A percentile compares a stretch with the other conserved stretches of the same genome.
Conservation (phyloP, 1,140 invertebrate genomes). For the Drosophila pseudoobscura region DNA sequence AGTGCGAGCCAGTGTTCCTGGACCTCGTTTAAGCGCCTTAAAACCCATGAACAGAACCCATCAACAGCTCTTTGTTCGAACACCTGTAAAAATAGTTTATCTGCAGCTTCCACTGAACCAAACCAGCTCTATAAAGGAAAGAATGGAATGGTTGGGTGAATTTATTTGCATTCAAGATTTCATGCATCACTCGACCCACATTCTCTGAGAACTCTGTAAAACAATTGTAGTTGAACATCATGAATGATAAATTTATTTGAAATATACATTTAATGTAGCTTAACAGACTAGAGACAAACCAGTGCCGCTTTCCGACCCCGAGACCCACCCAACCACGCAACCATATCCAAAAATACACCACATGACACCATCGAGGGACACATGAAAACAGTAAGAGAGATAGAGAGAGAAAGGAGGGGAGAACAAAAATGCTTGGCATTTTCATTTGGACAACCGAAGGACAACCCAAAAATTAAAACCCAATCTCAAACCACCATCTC, state of each 20-base stretch:
- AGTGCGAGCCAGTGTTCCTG: no score
- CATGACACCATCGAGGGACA: background rate
- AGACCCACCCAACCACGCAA: slow-evolving; percentile 44
- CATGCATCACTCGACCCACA: no score
- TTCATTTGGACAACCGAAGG: slow-evolving; percentile 44
- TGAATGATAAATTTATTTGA: slow-evolving; percentile 40
- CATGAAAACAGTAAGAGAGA: background rate
- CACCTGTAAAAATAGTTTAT: no score
- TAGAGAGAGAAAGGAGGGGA: background rate
- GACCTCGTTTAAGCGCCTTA: no score
- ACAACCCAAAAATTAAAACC: slow-evolving; percentile 3
- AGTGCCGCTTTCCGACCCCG: slow-evolving; percentile 70
- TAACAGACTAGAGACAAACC: slow-evolving; percentile 34
- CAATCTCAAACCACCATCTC: slow-evolving; percentile 10
- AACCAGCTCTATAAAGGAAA: no score
- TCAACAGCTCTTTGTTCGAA: no score
- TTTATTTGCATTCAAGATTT: no score
- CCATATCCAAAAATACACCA: slow-evolving; percentile 38
- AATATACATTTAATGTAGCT: slow-evolving; percentile 43
- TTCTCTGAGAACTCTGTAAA: no score
- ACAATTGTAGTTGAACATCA: slow-evolving; percentile 6
- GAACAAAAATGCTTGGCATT: slow-evolving; percentile 65
- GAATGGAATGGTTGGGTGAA: no score
- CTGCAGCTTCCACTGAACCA: no score
- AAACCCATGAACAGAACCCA: no score